phyloP scores from a whole-genome alignment of 2,888 invertebrate species.

The Lepidochitona cinerea region DNA sequence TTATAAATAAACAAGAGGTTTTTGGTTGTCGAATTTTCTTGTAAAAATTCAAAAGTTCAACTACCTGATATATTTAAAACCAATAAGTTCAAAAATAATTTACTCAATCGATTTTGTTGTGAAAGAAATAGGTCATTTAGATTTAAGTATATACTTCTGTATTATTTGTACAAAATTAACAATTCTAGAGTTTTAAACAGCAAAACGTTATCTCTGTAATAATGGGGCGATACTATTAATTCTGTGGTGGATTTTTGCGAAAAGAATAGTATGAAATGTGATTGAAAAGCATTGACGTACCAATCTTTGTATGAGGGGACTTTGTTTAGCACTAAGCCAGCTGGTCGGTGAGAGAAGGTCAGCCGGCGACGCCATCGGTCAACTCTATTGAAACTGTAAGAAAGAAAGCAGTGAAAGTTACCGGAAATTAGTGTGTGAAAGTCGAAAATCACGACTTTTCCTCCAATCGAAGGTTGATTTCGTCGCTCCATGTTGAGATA shows the following conservation, averaged over 20 bases:
- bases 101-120: no score
- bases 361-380: neutral
- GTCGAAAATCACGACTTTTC: no score
- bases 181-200: no score
- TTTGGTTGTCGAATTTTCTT: neutral
- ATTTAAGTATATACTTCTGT: no score
- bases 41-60: no score
- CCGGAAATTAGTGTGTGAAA: no score
- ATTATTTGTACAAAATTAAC: no score
- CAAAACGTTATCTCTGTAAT: neutral
- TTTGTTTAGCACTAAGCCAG: neutral
- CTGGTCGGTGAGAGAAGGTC: neutral
- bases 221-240: no score
- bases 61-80: no score
- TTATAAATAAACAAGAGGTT: neutral
- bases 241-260: neutral
- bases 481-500: no score
- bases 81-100: no score
- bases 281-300: neutral
- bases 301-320: neutral
- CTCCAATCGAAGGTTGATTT: no score
- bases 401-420: neutral
- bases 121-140: neutral
- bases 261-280: neutral
- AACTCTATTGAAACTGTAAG: neutral